Evolutionary conservation across 2,888 invertebrate species (phyloP), one percentile per base, ranked within the genome.

Genomic region (Electrophaes corylata): DNA sequence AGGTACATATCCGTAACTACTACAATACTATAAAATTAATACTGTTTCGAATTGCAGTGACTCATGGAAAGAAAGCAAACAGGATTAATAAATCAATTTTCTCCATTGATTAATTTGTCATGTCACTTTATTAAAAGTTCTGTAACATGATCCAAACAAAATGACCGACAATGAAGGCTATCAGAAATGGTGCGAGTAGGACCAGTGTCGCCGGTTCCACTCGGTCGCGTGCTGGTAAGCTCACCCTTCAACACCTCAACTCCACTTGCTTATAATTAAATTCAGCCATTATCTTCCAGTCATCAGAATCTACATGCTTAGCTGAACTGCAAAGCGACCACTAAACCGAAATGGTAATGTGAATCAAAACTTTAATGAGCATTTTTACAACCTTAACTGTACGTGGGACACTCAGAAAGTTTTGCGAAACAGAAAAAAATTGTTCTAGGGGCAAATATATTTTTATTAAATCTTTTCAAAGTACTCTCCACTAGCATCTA

Each of bases 91-190:
- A 10, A 29, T 29, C 3, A 3, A 29, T 4, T 29, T 29, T 29
- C 26, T 10, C 26, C 10, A 6, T 29, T 29, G 10, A 29, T 2
- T 10, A 16, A 37, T 16, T 16, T 37, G 16, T 37, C 37, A 16
- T 29, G 16, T 16, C 3, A 16, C 8, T 8, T 16, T 16, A 37
- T 37, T 14, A 2, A 29, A 26, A 26, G 26, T 29, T 29, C 26
- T 43, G 16, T 59, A 18, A 50, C 74, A 76, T 78, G 69, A 55
- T 61, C 75, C 79, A 71, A 59, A 54, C 69, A 52, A 54, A 56
- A 55, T 73, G 77, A 72, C 73, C 75, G 77, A 76, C 76, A 73
- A 71, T 65, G 78, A 79, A 78, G 81, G 78, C 74, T 75, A 79
- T 78, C 79, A 80, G 74, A 81, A 79, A 77, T 79, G 76, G 76